These are phyloP conservation scores for Aplochiton taeniatus DNA, from an alignment of 2,797 vertebrate genomes.

Conservation along the genomic window DNA sequence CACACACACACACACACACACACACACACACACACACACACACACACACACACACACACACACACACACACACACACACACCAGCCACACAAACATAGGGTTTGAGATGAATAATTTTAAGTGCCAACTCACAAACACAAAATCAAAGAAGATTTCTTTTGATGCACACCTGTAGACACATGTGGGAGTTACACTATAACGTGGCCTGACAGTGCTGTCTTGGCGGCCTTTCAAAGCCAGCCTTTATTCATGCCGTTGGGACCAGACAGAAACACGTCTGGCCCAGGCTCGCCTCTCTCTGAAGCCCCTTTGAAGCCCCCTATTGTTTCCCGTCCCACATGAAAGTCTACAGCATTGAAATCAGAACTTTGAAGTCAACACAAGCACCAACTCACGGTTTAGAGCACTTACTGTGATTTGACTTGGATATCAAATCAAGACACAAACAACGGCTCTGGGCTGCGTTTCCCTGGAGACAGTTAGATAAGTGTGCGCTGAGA, in stretches of 20 bases:
- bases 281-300: slow-evolving; percentile 41
- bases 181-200: slow-evolving; percentile 4
- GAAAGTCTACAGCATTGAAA: slow-evolving; percentile 27
- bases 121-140: too few species aligned
- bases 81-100: too few species aligned
- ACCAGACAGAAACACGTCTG: slow-evolving; percentile 40
- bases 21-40: not conserved
- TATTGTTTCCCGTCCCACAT: slow-evolving; percentile 48
- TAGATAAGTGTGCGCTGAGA: not conserved
- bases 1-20: not conserved
- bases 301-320: slow-evolving; percentile 61
- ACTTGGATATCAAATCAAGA: slow-evolving; percentile 47
- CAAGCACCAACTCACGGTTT: slow-evolving; percentile 39
- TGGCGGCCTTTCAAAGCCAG: slow-evolving; percentile 57
- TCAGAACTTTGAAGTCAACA: slow-evolving; percentile 66
- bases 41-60: not conserved
- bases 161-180: slow-evolving; percentile 11
- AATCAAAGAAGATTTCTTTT: too few species aligned
- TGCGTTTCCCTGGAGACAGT: slow-evolving; percentile 28
- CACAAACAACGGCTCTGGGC: slow-evolving; percentile 38
- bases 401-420: slow-evolving; percentile 35
- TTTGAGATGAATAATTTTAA: too few species aligned
- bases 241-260: slow-evolving; percentile 46
- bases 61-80: not conserved
- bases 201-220: slow-evolving; percentile 40